These are phyloP conservation scores for Formica exsecta DNA, from an alignment of 1,140 invertebrate genomes.

Conservation along the genomic window DNA sequence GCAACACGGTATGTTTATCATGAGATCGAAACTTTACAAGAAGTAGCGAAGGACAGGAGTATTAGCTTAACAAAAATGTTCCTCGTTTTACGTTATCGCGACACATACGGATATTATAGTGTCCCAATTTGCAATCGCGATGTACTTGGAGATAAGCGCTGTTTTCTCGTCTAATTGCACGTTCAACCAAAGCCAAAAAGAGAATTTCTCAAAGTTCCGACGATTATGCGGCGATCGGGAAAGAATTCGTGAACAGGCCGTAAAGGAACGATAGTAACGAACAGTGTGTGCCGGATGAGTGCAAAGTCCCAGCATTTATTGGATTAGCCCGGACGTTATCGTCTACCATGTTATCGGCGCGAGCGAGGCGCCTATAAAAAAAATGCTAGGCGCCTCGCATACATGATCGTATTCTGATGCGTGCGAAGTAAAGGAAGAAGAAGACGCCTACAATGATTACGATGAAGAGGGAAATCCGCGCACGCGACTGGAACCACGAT, in stretches of 20 bases:
- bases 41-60: background rate
- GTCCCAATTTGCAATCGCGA: slow-evolving; percentile 33
- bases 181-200: background rate
- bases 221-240: background rate
- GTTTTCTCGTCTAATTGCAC: background rate
- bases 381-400: slow-evolving; percentile 70
- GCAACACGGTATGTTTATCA: background rate
- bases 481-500: slow-evolving; percentile 22
- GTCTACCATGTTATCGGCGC: slow-evolving; percentile 65
- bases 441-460: background rate
- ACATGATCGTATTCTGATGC: slow-evolving; percentile 57
- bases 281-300: slow-evolving; percentile 69
- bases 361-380: slow-evolving; percentile 64
- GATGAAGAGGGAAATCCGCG: background rate
- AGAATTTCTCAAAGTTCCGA: background rate
- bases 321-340: slow-evolving; percentile 69
- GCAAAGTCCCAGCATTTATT: slow-evolving; percentile 80
- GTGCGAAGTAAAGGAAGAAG: slow-evolving; percentile 2
- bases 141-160: background rate
- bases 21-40: background rate
- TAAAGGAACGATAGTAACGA: slow-evolving; percentile 59
- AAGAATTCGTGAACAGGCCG: slow-evolving; percentile 59
- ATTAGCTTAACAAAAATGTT: background rate
- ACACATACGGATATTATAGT: background rate
- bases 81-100: slow-evolving; percentile 6